Conservation (phyloP, 2,888 invertebrate genomes). For the Rapana venosa region DNA sequence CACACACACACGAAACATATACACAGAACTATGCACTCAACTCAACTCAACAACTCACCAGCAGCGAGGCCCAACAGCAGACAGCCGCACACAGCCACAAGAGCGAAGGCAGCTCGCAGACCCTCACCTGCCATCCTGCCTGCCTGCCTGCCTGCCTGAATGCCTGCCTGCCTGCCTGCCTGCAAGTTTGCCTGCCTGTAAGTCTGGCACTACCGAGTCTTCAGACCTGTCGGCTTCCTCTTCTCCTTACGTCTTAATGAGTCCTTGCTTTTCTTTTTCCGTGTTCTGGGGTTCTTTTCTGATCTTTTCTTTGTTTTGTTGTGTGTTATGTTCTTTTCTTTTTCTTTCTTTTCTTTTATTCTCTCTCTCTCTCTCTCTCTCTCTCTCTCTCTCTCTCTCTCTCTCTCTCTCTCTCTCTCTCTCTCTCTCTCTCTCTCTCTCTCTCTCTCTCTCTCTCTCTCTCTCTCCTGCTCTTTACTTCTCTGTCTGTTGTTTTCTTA, state of each 20-base stretch:
- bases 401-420: not conserved
- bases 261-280: not conserved
- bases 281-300: too few relatives aligned
- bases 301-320: too few relatives aligned
- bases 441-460: not conserved
- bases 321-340: too few relatives aligned
- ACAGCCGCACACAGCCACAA: too few relatives aligned
- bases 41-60: not conserved
- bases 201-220: not conserved
- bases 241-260: not conserved
- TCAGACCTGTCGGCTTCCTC: not conserved
- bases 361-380: constrained; percentile 22
- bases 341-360: too few relatives aligned
- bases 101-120: too few relatives aligned
- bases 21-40: not conserved
- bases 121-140: not conserved
- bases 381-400: not conserved
- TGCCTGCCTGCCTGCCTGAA: not conserved
- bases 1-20: too few relatives aligned
- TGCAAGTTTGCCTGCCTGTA: not conserved
- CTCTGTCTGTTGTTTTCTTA: not conserved
- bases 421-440: constrained; percentile 8
- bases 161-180: not conserved
- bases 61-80: too few relatives aligned
- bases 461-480: not conserved